Conservation (phyloP, 1,140 invertebrate species). For the Limonius californicus region DNA sequence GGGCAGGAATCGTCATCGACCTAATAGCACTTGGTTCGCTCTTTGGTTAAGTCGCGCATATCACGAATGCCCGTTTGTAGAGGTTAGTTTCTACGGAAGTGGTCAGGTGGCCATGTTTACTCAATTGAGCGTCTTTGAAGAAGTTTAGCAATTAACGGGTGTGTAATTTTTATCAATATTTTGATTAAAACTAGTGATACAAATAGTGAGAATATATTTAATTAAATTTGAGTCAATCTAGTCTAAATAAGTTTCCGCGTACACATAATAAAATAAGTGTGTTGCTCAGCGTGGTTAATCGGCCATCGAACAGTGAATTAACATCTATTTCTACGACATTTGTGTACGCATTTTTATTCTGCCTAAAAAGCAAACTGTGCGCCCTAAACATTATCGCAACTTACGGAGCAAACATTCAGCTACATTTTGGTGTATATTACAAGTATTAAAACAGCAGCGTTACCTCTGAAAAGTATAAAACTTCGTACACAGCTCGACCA, state of each 20-base stretch:
- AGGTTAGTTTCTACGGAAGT: no score
- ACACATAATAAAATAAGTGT: conserved; percentile 1
- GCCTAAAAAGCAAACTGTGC: not conserved
- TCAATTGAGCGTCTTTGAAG: no score
- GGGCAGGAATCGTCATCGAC: no score
- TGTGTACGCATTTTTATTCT: not conserved
- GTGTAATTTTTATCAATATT: not conserved
- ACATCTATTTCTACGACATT: conserved; percentile 45
- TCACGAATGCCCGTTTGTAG: no score
- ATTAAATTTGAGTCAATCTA: no score
- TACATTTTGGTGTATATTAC: conserved; percentile 16
- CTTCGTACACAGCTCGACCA: not conserved
- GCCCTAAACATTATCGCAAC: conserved; percentile 28
- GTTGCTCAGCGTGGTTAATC: conserved; percentile 44
- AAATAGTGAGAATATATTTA: no score
- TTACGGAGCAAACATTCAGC: conserved; percentile 21
- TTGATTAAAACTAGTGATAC: no score
- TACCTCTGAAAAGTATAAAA: conserved; percentile 22
- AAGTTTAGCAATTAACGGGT: not conserved
- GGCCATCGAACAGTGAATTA: conserved; percentile 46
- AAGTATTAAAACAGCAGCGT: conserved; percentile 2
- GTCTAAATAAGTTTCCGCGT: no score
- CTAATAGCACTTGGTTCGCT: no score
- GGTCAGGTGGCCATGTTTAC: no score
- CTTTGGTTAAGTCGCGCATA: no score